Evolutionary conservation across 2,888 invertebrate genomes (phyloP).

Genomic region (Trilocha varians): DNA sequence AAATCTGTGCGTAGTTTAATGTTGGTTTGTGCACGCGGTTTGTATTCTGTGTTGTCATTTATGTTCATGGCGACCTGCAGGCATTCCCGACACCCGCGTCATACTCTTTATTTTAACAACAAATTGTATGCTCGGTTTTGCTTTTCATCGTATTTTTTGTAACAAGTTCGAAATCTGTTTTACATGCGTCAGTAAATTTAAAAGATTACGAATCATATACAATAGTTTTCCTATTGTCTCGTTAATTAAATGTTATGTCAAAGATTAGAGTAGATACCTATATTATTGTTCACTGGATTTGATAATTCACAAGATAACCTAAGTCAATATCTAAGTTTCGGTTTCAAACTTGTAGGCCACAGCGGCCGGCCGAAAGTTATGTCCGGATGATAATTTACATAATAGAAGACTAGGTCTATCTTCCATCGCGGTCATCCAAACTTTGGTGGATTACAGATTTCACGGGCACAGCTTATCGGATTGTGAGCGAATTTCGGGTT

Average conservation of each 20-base stretch:
- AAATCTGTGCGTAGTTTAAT: neutral
- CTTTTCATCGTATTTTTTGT: too few species aligned
- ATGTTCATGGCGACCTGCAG: slow-evolving; percentile 45
- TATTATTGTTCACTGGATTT: slow-evolving; percentile 35
- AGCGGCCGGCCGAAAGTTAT: slow-evolving; percentile 60
- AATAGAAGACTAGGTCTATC: slow-evolving; percentile 70
- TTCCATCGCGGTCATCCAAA: slow-evolving; percentile 67
- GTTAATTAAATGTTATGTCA: too few species aligned
- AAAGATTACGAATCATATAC: too few species aligned
- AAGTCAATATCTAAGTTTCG: slow-evolving; percentile 62
- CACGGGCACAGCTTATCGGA: slow-evolving; percentile 66
- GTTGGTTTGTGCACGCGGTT: slow-evolving; percentile 20
- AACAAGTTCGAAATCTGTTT: too few species aligned
- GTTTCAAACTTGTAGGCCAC: slow-evolving; percentile 57
- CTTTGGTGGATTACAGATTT: slow-evolving; percentile 68
- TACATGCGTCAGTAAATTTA: too few species aligned
- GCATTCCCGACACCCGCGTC: slow-evolving; percentile 38
- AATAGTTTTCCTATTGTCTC: too few species aligned
- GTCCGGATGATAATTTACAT: slow-evolving; percentile 69
- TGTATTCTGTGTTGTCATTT: slow-evolving; percentile 50
- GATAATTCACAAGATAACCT: slow-evolving; percentile 47
- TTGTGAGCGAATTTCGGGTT: slow-evolving; percentile 67
- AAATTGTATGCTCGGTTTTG: slow-evolving; percentile 33
- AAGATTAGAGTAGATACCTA: too few species aligned
- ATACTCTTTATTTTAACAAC: slow-evolving; percentile 47